These are phyloP conservation scores for Phalloptychus januarius DNA, from an alignment of 2,797 vertebrate species.

Conservation along the genomic window DNA sequence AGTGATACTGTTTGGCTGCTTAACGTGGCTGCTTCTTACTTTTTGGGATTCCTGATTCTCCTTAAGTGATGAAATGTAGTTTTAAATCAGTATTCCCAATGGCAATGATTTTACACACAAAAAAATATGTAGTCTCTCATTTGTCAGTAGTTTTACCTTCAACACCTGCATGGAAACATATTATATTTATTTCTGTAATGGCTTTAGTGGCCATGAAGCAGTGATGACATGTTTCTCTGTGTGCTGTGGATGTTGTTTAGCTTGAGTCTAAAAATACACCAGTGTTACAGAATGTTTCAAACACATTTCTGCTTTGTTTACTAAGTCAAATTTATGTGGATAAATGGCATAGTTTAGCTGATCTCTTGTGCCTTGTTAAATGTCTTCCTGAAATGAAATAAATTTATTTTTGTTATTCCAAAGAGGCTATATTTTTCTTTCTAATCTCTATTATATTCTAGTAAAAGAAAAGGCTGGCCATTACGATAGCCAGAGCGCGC, in stretches of 20 bases:
- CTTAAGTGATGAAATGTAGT: slow-evolving; percentile 17
- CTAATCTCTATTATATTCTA: not conserved
- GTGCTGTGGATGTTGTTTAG: slow-evolving; percentile 38
- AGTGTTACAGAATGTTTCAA: slow-evolving; percentile 36
- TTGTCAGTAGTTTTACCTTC: slow-evolving; percentile 31
- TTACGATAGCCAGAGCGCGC: not conserved
- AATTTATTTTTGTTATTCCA: slow-evolving; percentile 63
- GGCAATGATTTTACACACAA: slow-evolving; percentile 1
- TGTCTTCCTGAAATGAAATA: slow-evolving; percentile 73
- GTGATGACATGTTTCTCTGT: slow-evolving; percentile 43
- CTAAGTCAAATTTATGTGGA: slow-evolving; percentile 41
- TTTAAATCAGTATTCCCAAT: not conserved
- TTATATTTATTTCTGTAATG: slow-evolving; percentile 44
- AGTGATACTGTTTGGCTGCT: slow-evolving; percentile 55
- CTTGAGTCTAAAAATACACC: slow-evolving; percentile 33
- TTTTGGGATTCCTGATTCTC: slow-evolving; percentile 63
- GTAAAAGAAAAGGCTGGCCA: slow-evolving; percentile 20
- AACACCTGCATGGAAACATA: slow-evolving; percentile 44
- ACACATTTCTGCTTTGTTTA: slow-evolving; percentile 37
- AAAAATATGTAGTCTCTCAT: slow-evolving; percentile 19
- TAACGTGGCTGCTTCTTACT: slow-evolving; percentile 60
- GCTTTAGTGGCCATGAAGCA: slow-evolving; percentile 34
- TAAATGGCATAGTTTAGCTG: slow-evolving; percentile 52
- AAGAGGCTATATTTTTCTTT: not conserved
- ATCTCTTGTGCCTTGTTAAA: slow-evolving; percentile 71